Evolutionary conservation across 2,797 vertebrate species (phyloP).

Genomic region (Streptopelia turtur): DNA sequence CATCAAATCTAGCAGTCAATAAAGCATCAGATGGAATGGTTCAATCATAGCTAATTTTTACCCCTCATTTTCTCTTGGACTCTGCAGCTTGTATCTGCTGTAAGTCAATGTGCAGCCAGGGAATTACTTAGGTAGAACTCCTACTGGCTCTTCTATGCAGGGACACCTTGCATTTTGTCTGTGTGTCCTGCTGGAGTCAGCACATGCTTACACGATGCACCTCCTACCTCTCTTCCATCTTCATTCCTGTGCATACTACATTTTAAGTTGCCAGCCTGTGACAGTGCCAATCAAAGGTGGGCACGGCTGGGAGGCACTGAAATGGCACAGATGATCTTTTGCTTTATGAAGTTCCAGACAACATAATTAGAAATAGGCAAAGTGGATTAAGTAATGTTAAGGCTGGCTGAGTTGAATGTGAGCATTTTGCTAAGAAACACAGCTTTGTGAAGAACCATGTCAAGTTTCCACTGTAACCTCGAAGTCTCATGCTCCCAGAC

Average conservation of each 20-base stretch:
- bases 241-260: not conserved
- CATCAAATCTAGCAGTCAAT: not conserved
- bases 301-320: accelerated
- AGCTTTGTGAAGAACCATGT: not conserved
- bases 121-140: not conserved
- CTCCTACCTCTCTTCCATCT: not conserved
- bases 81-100: not conserved
- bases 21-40: not conserved
- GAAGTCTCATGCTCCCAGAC: not conserved
- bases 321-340: not conserved
- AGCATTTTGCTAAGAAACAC: not conserved
- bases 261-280: not conserved
- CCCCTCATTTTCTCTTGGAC: not conserved
- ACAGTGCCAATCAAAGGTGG: not conserved
- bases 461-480: not conserved
- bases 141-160: not conserved
- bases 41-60: not conserved
- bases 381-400: not conserved
- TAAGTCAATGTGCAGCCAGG: not conserved
- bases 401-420: not conserved
- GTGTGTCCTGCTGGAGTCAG: not conserved
- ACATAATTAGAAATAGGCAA: not conserved
- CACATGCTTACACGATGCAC: accelerated
- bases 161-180: not conserved
- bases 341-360: not conserved